phyloP scores from a whole-genome alignment of 2,113 vertebrate species.

The Mionectes macconnelli region DNA sequence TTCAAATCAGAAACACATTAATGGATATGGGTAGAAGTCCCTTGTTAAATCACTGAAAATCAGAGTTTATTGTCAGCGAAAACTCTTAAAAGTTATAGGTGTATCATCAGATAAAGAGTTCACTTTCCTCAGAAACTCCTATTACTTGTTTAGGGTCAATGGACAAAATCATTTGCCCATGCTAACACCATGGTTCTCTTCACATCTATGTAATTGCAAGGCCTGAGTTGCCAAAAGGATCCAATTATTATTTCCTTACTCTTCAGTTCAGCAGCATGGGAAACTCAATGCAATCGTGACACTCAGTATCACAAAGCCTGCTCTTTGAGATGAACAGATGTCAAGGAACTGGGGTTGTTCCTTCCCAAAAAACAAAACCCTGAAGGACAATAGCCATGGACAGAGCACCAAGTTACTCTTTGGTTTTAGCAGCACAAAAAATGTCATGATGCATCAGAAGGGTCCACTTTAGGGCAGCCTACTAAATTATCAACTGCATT shows the following conservation, averaged over 20 bases:
- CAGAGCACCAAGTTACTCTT: neutral
- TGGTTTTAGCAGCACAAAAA: neutral
- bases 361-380: neutral
- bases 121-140: neutral
- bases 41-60: neutral
- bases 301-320: neutral
- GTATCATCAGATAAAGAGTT: neutral
- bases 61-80: neutral
- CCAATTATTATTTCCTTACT: neutral
- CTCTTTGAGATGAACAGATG: neutral
- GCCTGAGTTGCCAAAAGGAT: neutral
- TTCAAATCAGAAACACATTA: neutral
- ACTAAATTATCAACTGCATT: neutral
- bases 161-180: neutral
- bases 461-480: neutral
- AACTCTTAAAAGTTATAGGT: neutral
- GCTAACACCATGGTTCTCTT: neutral
- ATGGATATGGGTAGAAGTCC: neutral
- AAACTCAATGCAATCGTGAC: neutral
- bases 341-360: neutral
- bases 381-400: accelerated
- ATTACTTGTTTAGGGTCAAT: neutral
- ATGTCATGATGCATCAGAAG: neutral
- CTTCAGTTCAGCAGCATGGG: neutral
- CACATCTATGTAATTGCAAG: neutral